These are phyloP conservation scores for Struthio camelus DNA, from an alignment of 2,113 vertebrate species.

Conservation along the genomic window DNA sequence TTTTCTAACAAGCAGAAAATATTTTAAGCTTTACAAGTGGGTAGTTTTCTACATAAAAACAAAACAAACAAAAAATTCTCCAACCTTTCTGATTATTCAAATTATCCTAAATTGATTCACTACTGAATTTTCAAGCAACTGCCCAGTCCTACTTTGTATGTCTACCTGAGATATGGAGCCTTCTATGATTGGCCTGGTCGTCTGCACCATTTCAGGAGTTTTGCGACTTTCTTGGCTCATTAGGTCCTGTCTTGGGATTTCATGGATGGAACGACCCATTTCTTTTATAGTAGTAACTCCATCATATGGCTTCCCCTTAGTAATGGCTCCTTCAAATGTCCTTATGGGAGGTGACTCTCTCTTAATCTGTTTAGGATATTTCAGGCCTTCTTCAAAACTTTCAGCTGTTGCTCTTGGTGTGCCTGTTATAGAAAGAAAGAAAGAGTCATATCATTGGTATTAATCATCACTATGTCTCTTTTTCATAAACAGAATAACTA, in stretches of 20 bases:
- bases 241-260: constrained; percentile 94
- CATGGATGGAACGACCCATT: constrained; percentile 96
- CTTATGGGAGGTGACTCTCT: constrained; percentile 92
- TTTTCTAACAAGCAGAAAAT: not conserved
- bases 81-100: not conserved
- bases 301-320: constrained; percentile 95
- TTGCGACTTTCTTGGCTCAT: constrained; percentile 89
- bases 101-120: not conserved
- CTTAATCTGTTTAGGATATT: constrained; percentile 96
- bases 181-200: constrained; percentile 82
- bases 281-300: constrained; percentile 97
- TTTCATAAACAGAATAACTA: not conserved
- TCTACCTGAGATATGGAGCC: constrained; percentile 93
- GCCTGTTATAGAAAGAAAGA: constrained; percentile 73
- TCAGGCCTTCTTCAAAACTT: constrained; percentile 90
- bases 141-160: not conserved
- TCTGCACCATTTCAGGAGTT: constrained; percentile 88
- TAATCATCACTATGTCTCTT: not conserved
- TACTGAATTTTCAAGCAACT: not conserved
- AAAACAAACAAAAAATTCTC: not conserved
- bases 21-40: not conserved
- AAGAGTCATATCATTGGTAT: not conserved
- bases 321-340: constrained; percentile 92
- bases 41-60: not conserved
- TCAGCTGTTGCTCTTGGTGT: constrained; percentile 91